A percentile compares a stretch with the other conserved stretches of the same genome.
Conservation (phyloP, 2,888 invertebrate species). For the Sipha maydis region DNA sequence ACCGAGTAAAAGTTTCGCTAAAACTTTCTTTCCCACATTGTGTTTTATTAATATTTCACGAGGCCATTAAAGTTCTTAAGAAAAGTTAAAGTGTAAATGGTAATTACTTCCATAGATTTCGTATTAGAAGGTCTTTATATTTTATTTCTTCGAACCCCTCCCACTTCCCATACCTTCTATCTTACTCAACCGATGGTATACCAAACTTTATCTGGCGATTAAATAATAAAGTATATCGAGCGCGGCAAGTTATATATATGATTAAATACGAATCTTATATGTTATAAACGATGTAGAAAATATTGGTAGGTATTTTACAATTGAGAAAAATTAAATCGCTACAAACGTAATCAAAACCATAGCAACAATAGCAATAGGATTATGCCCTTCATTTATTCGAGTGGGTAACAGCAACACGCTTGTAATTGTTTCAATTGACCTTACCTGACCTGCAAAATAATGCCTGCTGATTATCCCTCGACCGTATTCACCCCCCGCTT, state of each 20-base stretch:
- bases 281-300: background rate
- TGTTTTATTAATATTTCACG: constrained; percentile 57
- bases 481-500: constrained; percentile 87
- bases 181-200: no score
- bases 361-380: background rate
- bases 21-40: constrained; percentile 52
- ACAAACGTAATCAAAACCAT: constrained; percentile 9
- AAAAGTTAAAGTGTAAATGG: constrained; percentile 54
- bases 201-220: constrained; percentile 26
- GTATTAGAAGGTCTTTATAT: constrained; percentile 15
- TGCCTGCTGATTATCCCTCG: constrained; percentile 85
- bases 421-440: constrained; percentile 47
- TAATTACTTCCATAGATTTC: constrained; percentile 46
- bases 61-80: constrained; percentile 48
- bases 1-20: constrained; percentile 43
- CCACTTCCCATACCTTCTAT: background rate
- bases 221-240: constrained; percentile 18
- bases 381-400: background rate
- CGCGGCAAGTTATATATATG: background rate
- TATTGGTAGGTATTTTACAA: background rate
- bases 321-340: background rate
- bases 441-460: constrained; percentile 84
- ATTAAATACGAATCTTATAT: background rate
- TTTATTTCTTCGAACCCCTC: background rate
- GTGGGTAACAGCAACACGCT: background rate